Conservation (phyloP, 2,888 invertebrate genomes). For the Drosophila testacea region DNA sequence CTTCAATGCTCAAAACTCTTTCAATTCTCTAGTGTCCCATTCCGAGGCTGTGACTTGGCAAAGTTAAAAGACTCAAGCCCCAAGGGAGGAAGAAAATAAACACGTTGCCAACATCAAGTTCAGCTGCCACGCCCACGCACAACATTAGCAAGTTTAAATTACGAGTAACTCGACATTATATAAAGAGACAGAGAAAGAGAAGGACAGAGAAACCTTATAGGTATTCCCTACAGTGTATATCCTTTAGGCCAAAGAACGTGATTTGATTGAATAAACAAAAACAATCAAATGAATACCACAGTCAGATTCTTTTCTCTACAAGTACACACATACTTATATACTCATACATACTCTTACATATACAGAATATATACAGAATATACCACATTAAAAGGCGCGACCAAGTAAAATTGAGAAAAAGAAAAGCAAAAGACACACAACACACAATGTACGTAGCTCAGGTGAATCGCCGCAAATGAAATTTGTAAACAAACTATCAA, state of each 20-base stretch:
- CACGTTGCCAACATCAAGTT: slow-evolving; percentile 33
- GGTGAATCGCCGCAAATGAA: slow-evolving; percentile 63
- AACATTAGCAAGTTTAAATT: slow-evolving; percentile 48
- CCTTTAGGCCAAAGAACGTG: slow-evolving; percentile 60
- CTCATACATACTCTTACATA: background rate
- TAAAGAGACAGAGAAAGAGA: background rate
- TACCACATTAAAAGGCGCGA: slow-evolving; percentile 52
- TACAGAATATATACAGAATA: slow-evolving; percentile 13
- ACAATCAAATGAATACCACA: slow-evolving; percentile 69
- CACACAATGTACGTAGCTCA: slow-evolving; percentile 27
- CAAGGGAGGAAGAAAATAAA: slow-evolving; percentile 14
- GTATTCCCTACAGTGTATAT: slow-evolving; percentile 39
- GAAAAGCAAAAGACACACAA: background rate
- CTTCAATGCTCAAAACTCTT: slow-evolving; percentile 25
- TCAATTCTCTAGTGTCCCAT: slow-evolving; percentile 39
- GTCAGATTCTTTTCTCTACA: slow-evolving; percentile 17
- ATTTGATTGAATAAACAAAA: slow-evolving; percentile 63
- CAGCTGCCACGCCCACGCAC: slow-evolving; percentile 46
- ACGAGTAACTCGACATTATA: slow-evolving; percentile 35
- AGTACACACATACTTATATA: slow-evolving; percentile 16
- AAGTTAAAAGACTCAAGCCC: slow-evolving; percentile 14
- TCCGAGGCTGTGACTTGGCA: slow-evolving; percentile 19
- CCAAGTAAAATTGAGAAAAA: slow-evolving; percentile 25
- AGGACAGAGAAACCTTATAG: background rate
- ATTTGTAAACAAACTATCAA: slow-evolving; percentile 80